Base-by-base conservation (phyloP, 2,797 vertebrate genomes). In the Cyprinella venusta region DNA sequence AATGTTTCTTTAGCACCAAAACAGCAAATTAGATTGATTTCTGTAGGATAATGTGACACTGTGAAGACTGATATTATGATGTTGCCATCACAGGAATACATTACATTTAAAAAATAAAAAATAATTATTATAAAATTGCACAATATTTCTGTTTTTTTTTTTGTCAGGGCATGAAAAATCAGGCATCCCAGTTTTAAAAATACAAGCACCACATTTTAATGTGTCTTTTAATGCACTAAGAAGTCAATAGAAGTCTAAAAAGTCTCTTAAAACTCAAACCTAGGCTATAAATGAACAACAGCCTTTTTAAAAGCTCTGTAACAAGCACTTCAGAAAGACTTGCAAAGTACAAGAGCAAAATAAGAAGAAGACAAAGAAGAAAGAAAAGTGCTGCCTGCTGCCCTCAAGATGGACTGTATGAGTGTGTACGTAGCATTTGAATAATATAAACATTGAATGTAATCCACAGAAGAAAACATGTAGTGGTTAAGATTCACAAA, bases 381-480 rank as follows among this genome's bases (percentile, higher is more conserved):
- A 38, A 36, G n/a, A 21, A 65, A 82, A 82, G 48, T 21, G 45
- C 61, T 42, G 71, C 48, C 48, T 30, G 45, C 71, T 67, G 71
- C 63, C 48, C 36, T 76, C 36, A 68, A 67, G 63, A 38, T 42
- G 71, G 71, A 82, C 80, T 68, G 63, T 56, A 76, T 24, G 81
- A 82, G 81, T 42, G 63, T 24, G 56, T 82, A 56, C 45, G 72
- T 45, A 42, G 72, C 64, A 90, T 91, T 88, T 91, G 91, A 93
- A 92, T 92, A 93, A 93, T 91, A 92, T 92, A 92, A 93, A 94
- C 93, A 93, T 90, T 91, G 89, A 89, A 84, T 89, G 88, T 90
- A 92, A 92, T 90, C 92, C 92, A 91, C 76, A 88, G 89, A 93
- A 92, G 88, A 76, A 91, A 84, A 89, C 89, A 91, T 88, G 88